These are phyloP conservation scores for western clawed frog (Xenopus tropicalis) DNA, from an alignment of 2,113 vertebrate species.

Conservation along the genomic window UCB_Xtro_10.0 CM004443.2:137908501-137909000, in stretches of 20 bases:
- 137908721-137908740: slow-evolving; percentile 59
- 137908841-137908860: slow-evolving; percentile 66
- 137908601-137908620: too few relatives aligned
- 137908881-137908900: slow-evolving; percentile 61
- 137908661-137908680: not conserved
- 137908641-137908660: too few relatives aligned
- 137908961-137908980: slow-evolving; percentile 58
- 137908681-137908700: not conserved
- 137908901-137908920: slow-evolving; percentile 48
- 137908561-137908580: too few relatives aligned
- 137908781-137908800: slow-evolving; percentile 51
- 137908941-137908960: slow-evolving; percentile 54
- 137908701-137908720: slow-evolving; percentile 14
- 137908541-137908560: too few relatives aligned
- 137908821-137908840: slow-evolving; percentile 68
- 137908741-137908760: slow-evolving; percentile 48
- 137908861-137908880: slow-evolving; percentile 59
- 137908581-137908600: too few relatives aligned
- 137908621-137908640: too few relatives aligned
- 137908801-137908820: slow-evolving; percentile 61
- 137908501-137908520: too few relatives aligned
- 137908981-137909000: slow-evolving; percentile 12
- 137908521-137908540: too few relatives aligned
- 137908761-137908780: slow-evolving; percentile 58
- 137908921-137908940: slow-evolving; percentile 72